These are phyloP conservation scores for Aspidoscelis tigris DNA, from an alignment of 2,113 vertebrate genomes.

Conservation along the genomic window DNA sequence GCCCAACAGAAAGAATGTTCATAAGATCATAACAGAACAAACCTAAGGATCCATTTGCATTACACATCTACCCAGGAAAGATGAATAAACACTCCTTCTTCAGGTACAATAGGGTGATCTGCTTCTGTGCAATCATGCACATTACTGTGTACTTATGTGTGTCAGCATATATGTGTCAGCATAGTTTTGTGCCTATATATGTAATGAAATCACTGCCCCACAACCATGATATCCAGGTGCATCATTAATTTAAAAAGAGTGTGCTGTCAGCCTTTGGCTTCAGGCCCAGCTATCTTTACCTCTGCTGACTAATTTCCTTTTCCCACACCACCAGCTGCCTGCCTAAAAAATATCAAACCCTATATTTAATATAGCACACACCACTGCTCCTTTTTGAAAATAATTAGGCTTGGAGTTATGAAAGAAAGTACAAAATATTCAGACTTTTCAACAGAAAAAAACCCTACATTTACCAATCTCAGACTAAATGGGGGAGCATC, in stretches of 20 bases:
- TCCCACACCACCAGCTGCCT: constrained; percentile 36
- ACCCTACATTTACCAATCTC: background rate
- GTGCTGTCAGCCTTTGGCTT: constrained; percentile 31
- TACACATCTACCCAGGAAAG: background rate
- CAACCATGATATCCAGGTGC: constrained; percentile 19
- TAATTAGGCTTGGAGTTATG: background rate
- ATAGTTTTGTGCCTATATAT: constrained; percentile 6
- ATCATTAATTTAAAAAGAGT: constrained; percentile 37
- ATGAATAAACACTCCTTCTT: background rate
- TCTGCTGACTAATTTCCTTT: constrained; percentile 61
- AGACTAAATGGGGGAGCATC: background rate
- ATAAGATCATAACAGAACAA: background rate
- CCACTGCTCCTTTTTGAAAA: constrained; percentile 26
- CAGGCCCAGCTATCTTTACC: constrained; percentile 28
- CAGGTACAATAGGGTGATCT: background rate
- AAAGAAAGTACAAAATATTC: background rate
- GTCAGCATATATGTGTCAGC: constrained; percentile 16
- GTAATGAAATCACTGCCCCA: constrained; percentile 57
- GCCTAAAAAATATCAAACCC: background rate
- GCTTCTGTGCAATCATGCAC: background rate
- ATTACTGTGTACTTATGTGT: background rate
- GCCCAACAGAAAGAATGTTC: background rate
- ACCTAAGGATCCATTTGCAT: background rate
- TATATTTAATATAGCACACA: background rate
- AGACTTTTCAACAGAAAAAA: background rate